Conservation (phyloP, 2,797 vertebrate genomes). For the Labeo calbasu region DNA sequence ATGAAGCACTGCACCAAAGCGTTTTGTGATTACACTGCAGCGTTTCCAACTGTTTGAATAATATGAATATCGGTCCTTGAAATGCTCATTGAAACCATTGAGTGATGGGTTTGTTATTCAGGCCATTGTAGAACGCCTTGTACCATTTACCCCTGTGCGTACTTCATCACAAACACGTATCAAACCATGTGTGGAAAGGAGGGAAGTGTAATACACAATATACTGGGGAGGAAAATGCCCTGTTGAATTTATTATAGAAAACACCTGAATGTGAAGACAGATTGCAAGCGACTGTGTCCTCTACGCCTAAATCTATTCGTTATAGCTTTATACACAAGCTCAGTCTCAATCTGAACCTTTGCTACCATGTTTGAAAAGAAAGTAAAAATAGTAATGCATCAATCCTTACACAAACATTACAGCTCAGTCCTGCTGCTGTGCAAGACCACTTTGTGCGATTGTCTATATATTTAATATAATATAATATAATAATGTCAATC, state of each 20-base stretch:
- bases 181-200: not conserved
- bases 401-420: not conserved
- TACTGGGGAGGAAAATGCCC: not conserved
- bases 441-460: not conserved
- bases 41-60: not conserved
- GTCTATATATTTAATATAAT: too few species aligned
- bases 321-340: not conserved
- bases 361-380: not conserved
- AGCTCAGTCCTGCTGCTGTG: not conserved
- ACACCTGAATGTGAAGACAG: not conserved
- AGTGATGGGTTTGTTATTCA: not conserved
- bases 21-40: not conserved
- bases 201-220: not conserved
- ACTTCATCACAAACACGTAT: not conserved
- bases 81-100: not conserved
- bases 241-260: not conserved
- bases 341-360: not conserved
- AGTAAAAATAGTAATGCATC: not conserved
- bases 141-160: not conserved
- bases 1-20: constrained; percentile 13
- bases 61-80: not conserved
- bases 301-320: not conserved
- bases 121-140: not conserved
- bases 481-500: not conserved
- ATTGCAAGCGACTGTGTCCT: not conserved